Evolutionary conservation across 1,140 invertebrate species (phyloP).

Genomic region (Drosophila tani): DNA sequence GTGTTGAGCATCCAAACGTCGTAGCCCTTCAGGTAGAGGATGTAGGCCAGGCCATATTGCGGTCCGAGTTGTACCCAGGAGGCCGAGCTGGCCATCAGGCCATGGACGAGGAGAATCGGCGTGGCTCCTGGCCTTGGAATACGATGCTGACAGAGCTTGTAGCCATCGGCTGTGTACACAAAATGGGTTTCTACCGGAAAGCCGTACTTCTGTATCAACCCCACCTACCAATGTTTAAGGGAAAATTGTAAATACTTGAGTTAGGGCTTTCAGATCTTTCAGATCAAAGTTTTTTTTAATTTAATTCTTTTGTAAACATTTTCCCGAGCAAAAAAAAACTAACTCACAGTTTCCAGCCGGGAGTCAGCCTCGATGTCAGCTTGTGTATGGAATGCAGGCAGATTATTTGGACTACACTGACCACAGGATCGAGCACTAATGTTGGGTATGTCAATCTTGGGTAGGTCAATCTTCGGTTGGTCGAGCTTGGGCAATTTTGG

Average conservation of each 20-base stretch:
- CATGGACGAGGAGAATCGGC: slow-evolving; percentile 88
- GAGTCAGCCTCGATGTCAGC: slow-evolving; percentile 3
- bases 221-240: slow-evolving; percentile 18
- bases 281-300: background rate
- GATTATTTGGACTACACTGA: background rate
- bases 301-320: no score
- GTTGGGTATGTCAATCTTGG: no score
- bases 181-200: slow-evolving; percentile 86
- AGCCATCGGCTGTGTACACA: slow-evolving; percentile 85
- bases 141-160: slow-evolving; percentile 85
- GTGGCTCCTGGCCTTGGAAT: slow-evolving; percentile 41
- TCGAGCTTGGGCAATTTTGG: no score
- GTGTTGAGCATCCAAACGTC: slow-evolving; percentile 91
- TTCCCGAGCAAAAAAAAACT: no score
- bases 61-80: slow-evolving; percentile 87
- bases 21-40: slow-evolving; percentile 88
- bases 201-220: slow-evolving; percentile 85
- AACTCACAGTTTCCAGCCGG: slow-evolving; percentile 14
- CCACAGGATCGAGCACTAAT: background rate
- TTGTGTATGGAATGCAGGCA: background rate
- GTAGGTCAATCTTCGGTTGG: no score
- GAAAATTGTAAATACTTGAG: background rate
- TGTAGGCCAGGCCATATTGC: slow-evolving; percentile 85
- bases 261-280: no score
- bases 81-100: slow-evolving; percentile 86